Percentiles rank a stretch among this genome's conserved stretches.
Conservation (phyloP, 2,797 vertebrate species). For the Spatula clypeata region DNA sequence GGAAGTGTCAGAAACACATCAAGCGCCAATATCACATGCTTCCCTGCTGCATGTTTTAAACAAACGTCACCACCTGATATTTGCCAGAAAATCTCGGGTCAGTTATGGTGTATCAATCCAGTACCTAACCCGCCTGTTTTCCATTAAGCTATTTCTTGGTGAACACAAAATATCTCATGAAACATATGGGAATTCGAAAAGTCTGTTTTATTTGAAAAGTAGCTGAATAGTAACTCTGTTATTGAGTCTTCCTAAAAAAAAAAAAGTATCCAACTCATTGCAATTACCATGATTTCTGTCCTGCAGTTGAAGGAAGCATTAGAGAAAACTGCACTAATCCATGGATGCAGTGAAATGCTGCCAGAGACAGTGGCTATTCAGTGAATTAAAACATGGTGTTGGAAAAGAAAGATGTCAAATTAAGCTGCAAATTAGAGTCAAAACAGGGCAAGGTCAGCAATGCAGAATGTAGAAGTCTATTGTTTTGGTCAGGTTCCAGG, state of each 20-base stretch:
- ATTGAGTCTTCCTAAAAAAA: not conserved
- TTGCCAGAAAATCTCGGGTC: conserved; percentile 54
- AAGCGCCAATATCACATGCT: conserved; percentile 25
- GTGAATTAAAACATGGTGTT: conserved; percentile 6
- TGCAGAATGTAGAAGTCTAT: not conserved
- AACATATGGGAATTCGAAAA: not conserved
- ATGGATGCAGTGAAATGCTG: not conserved
- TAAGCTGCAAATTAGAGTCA: conserved; percentile 29
- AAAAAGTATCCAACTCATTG: not conserved
- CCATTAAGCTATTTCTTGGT: not conserved
- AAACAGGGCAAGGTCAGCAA: not conserved
- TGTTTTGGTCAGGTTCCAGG: not conserved
- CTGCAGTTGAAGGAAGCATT: not conserved
- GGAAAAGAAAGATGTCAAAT: conserved; percentile 35
- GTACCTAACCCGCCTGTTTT: not conserved
- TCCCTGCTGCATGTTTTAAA: conserved; percentile 69
- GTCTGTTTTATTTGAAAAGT: not conserved
- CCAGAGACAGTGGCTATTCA: conserved; percentile 3
- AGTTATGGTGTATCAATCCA: conserved; percentile 34
- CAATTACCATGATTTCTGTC: conserved; percentile 9
- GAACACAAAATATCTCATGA: not conserved
- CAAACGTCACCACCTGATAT: conserved; percentile 66
- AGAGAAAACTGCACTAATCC: not conserved
- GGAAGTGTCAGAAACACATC: conserved; percentile 31
- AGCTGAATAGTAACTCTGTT: not conserved